Conservation (phyloP, 2,888 invertebrate species). For the Mamestra brassicae region DNA sequence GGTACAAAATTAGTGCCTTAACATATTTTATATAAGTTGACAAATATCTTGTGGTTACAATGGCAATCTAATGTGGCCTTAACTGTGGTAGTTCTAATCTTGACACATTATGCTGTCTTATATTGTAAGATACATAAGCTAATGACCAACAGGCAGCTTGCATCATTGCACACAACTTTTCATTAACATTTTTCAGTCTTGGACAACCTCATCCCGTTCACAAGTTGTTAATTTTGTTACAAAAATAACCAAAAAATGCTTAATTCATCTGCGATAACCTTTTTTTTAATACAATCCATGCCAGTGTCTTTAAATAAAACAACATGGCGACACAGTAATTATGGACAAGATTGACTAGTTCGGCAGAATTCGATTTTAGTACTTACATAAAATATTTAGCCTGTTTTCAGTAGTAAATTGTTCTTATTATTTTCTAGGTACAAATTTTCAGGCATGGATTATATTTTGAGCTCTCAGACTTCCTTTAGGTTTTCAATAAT, state of each 20-base stretch:
- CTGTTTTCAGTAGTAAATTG: neutral
- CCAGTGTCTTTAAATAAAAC: neutral
- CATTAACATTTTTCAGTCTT: conserved; percentile 74
- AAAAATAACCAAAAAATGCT: neutral
- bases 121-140: conserved; percentile 31
- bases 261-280: neutral
- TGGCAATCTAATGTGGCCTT: conserved; percentile 1
- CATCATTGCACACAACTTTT: conserved; percentile 41
- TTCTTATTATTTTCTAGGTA: neutral
- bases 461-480: conserved; percentile 1
- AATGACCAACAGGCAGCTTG: conserved; percentile 53
- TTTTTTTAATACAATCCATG: conserved; percentile 27
- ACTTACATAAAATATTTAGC: neutral
- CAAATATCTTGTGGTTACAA: conserved; percentile 10
- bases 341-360: conserved; percentile 25
- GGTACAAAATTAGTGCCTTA: conserved; percentile 8
- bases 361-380: neutral
- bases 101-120: conserved; percentile 30
- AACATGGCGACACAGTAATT: conserved; percentile 26
- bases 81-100: neutral
- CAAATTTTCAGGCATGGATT: conserved; percentile 13
- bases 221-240: conserved; percentile 24
- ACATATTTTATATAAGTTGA: conserved; percentile 4
- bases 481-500: neutral
- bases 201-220: conserved; percentile 70